A percentile compares a stretch with the other conserved stretches of the same genome.
phyloP scores from a whole-genome alignment of 2,888 invertebrate genomes.

The Deroplatys truncata region DNA sequence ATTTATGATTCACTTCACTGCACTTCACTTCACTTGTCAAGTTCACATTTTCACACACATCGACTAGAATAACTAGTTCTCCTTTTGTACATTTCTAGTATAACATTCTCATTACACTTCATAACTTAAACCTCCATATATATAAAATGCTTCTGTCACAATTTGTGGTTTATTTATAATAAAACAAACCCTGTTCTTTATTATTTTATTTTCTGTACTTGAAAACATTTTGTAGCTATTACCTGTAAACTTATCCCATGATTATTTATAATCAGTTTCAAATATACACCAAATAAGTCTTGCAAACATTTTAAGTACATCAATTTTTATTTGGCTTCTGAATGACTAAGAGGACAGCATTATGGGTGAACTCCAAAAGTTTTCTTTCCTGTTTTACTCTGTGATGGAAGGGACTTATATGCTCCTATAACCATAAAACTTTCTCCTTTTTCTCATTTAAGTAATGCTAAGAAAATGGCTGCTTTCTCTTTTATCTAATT shows the following conservation, averaged over 20 bases:
- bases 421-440: neutral
- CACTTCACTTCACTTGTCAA: neutral
- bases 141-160: neutral
- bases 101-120: neutral
- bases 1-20: neutral
- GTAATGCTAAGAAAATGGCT: neutral
- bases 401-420: neutral
- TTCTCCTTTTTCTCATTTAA: neutral
- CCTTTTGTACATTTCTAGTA: neutral
- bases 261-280: neutral
- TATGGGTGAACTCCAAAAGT: neutral
- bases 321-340: neutral
- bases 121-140: neutral
- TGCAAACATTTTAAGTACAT: neutral
- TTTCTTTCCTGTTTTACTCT: neutral
- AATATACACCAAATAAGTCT: neutral
- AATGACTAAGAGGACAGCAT: neutral
- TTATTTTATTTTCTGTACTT: neutral
- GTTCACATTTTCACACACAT: neutral
- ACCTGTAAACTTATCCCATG: neutral
- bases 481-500: neutral
- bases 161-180: neutral
- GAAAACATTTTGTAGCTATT: neutral
- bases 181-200: neutral
- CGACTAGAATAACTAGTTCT: neutral